Percentiles rank a stretch among this genome's conserved stretches.
Conservation (phyloP, 2,797 vertebrate species). For the Hozukius guyotensis region DNA sequence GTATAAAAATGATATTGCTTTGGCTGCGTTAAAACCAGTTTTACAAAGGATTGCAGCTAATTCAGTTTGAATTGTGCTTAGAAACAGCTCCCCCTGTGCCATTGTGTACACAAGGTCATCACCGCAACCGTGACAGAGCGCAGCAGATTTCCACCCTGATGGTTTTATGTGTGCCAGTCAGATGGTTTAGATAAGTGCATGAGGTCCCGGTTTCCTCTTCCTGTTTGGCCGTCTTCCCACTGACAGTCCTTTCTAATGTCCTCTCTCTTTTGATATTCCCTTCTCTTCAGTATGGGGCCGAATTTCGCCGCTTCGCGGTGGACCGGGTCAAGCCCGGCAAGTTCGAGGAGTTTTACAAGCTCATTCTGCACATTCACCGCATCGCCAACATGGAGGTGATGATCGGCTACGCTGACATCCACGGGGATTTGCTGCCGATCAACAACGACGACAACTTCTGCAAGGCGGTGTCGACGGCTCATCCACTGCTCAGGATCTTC, state of each 20-base stretch:
- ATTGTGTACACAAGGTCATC: slow-evolving; percentile 12
- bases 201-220: slow-evolving; percentile 39
- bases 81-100: background rate
- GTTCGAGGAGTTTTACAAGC: slow-evolving; percentile 98
- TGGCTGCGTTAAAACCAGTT: background rate
- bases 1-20: background rate
- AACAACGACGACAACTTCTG: slow-evolving; percentile 99
- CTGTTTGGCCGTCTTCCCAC: slow-evolving; percentile 20
- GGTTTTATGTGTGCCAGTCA: slow-evolving; percentile 13
- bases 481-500: slow-evolving; percentile 95
- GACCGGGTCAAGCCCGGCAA: slow-evolving; percentile 94
- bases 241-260: slow-evolving; percentile 5
- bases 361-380: slow-evolving; percentile 94
- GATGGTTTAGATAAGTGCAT: slow-evolving; percentile 16
- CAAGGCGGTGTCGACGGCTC: slow-evolving; percentile 95
- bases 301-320: slow-evolving; percentile 96
- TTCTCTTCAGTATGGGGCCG: slow-evolving; percentile 91
- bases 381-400: slow-evolving; percentile 94
- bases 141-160: slow-evolving; percentile 9
- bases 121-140: background rate
- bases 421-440: slow-evolving; percentile 97
- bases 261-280: background rate
- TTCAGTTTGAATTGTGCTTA: background rate
- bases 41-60: background rate
- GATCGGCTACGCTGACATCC: slow-evolving; percentile 95